Evolutionary conservation across 1,140 invertebrate species (phyloP).

Genomic region (Melipona quadrifasciata): DNA sequence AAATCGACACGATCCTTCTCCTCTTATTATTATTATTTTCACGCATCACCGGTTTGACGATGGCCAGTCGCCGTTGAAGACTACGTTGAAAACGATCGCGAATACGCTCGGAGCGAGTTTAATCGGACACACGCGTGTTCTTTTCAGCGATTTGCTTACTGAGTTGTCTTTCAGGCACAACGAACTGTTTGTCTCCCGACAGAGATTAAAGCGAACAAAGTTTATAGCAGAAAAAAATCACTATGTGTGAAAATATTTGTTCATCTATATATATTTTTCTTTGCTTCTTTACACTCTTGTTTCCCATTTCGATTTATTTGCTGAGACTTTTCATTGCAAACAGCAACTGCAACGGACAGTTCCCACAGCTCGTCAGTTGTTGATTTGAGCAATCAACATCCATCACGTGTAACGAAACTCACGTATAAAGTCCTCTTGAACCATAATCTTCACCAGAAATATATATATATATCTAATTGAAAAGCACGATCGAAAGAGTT

Average conservation of each 20-base stretch:
- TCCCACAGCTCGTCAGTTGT: not conserved
- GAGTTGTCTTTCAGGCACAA: not conserved
- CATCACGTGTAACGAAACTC: not conserved
- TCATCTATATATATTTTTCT: not conserved
- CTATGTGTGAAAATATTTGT: not conserved
- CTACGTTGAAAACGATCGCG: not conserved
- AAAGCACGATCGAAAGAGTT: not conserved
- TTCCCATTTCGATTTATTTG: not conserved
- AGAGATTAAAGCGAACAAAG: not conserved
- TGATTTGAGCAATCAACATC: not conserved
- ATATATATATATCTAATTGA: not conserved
- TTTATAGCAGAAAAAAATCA: not conserved
- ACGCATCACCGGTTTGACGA: not conserved
- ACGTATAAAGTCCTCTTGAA: not conserved
- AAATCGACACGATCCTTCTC: not conserved
- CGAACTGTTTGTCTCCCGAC: not conserved
- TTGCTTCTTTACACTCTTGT: not conserved
- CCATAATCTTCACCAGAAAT: not conserved
- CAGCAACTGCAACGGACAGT: not conserved
- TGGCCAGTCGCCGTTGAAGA: not conserved
- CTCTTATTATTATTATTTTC: conserved; percentile 18
- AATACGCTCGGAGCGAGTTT: not conserved
- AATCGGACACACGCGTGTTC: not conserved
- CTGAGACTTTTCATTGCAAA: not conserved
- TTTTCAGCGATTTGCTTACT: not conserved